Percentiles rank a stretch among this genome's conserved stretches.
Evolutionary conservation across 2,888 invertebrate species (phyloP).

Genomic region (Omphaloscelis lunosa): DNA sequence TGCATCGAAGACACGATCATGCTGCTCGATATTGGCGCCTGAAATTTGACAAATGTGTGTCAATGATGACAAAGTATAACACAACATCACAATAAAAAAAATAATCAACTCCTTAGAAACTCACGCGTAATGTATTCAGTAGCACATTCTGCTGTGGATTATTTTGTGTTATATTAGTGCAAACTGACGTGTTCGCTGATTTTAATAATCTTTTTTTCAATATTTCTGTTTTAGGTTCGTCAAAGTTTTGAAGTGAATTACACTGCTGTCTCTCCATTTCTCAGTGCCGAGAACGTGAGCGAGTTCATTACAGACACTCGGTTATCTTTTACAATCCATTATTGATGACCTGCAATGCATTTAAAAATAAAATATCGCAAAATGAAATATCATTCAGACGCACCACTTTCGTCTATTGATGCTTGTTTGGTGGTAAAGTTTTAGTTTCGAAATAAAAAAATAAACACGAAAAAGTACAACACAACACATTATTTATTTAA

Average conservation of each 20-base stretch:
- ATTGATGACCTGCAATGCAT: conserved; percentile 85
- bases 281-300: conserved; percentile 79
- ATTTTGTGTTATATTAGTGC: conserved; percentile 79
- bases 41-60: conserved; percentile 80
- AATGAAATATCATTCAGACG: conserved; percentile 78
- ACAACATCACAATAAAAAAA: conserved; percentile 58
- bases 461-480: conserved; percentile 49
- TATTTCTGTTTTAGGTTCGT: conserved; percentile 88
- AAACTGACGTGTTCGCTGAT: conserved; percentile 79
- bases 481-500: conserved; percentile 48
- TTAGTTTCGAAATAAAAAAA: conserved; percentile 54
- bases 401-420: conserved; percentile 69
- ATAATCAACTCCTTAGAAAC: conserved; percentile 72
- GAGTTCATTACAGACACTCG: conserved; percentile 84
- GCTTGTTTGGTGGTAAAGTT: conserved; percentile 67
- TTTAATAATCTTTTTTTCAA: conserved; percentile 89
- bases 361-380: conserved; percentile 86
- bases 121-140: conserved; percentile 87
- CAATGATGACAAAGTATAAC: conserved; percentile 73
- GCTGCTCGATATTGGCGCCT: conserved; percentile 89
- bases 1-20: conserved; percentile 89
- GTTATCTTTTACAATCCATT: conserved; percentile 84
- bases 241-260: conserved; percentile 90
- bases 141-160: conserved; percentile 86
- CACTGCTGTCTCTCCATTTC: conserved; percentile 89